phyloP scores from a whole-genome alignment of 92 coral and sea anemone species.

The Chrysogorgia sp. region DNA sequence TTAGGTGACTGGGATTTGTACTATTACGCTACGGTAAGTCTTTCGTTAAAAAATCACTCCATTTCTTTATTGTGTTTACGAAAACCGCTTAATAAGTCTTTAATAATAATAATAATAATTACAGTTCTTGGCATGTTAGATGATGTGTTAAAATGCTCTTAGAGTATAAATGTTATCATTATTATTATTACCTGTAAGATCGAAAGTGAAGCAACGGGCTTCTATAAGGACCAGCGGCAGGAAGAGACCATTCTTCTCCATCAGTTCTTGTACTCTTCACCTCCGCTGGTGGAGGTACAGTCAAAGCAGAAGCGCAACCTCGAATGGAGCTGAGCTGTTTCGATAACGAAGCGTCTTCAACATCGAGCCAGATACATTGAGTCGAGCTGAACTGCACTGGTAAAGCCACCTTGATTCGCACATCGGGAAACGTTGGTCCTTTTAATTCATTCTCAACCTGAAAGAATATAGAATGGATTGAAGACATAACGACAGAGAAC shows the following conservation, averaged over 20 bases:
- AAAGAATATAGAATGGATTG: neutral
- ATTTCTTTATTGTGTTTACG: too few species aligned
- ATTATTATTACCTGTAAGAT: constrained; percentile 94
- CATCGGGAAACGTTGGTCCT: constrained; percentile 60
- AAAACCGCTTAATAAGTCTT: too few species aligned
- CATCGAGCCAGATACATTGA: constrained; percentile 70
- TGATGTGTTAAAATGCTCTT: neutral
- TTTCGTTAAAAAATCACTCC: too few species aligned
- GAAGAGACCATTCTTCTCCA: neutral
- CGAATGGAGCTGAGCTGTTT: constrained; percentile 10
- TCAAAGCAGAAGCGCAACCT: constrained; percentile 1
- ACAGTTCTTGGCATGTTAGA: too few species aligned
- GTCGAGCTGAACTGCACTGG: constrained; percentile 68
- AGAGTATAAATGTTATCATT: too few species aligned
- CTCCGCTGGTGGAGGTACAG: constrained; percentile 9
- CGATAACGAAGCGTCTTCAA: constrained; percentile 36
- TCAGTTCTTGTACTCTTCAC: neutral
- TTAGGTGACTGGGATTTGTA: too few species aligned
- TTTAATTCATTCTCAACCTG: constrained; percentile 79
- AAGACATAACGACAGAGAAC: too few species aligned
- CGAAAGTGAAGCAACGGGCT: constrained; percentile 77
- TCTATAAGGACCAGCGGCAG: constrained; percentile 60
- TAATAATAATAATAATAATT: too few species aligned
- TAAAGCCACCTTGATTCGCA: constrained; percentile 59
- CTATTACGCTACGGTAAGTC: too few species aligned